Percentiles rank a stretch among this genome's conserved stretches.
These are phyloP conservation scores for Hafferia zeledoni DNA, from an alignment of 2,797 vertebrate genomes.

Conservation along the genomic window DNA sequence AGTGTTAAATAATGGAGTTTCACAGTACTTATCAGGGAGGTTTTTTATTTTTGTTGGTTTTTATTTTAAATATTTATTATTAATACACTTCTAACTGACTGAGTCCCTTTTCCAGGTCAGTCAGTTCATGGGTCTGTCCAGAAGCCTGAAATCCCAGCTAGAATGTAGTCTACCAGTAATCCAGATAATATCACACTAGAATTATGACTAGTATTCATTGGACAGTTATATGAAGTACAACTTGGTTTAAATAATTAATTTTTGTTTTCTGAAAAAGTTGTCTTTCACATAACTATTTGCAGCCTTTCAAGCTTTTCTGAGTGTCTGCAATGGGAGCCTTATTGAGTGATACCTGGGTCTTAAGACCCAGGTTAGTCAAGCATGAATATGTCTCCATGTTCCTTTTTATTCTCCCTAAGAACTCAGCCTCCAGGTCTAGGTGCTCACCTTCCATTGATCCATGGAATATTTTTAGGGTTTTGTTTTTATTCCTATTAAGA, in stretches of 20 bases:
- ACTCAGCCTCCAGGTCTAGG: not conserved
- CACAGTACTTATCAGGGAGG: not conserved
- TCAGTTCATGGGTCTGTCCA: not conserved
- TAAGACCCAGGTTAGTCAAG: not conserved
- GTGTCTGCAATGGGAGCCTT: not conserved
- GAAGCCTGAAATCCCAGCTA: not conserved
- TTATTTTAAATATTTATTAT: not conserved
- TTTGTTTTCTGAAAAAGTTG: not conserved
- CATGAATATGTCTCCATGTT: not conserved
- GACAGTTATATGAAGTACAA: not conserved
- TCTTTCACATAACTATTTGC: not conserved
- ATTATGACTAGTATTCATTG: not conserved
- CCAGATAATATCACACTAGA: not conserved
- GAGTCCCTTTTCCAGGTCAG: not conserved
- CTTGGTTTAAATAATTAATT: not conserved
- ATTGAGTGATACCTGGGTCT: rapidly evolving
- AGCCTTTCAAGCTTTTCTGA: not conserved
- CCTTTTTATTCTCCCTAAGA: not conserved
- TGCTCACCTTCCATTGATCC: not conserved
- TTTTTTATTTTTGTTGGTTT: not conserved
- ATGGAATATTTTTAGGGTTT: not conserved
- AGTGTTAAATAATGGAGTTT: not conserved
- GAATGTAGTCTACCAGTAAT: not conserved
- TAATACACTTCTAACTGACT: not conserved
- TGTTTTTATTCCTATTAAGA: not conserved